Evolutionary conservation across 2,797 vertebrate species (phyloP).

Genomic region (Heteromormyrus szaboi): DNA sequence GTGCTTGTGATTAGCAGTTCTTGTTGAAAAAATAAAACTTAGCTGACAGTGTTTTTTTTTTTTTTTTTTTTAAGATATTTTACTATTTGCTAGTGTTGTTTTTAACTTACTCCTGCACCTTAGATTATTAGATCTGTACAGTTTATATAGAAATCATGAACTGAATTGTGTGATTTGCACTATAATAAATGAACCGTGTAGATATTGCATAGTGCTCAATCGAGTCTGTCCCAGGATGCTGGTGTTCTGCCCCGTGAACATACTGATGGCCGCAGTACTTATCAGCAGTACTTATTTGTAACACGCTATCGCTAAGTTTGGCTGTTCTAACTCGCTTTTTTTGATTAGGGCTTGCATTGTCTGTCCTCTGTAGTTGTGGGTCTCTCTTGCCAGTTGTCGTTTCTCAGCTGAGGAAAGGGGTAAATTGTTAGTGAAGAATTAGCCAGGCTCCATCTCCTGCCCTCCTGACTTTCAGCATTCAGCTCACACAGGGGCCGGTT

Average conservation of each 20-base stretch:
- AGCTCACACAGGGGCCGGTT: neutral
- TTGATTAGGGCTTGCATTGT: neutral
- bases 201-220: constrained; percentile 37
- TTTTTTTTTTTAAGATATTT: constrained; percentile 16
- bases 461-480: neutral
- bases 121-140: constrained; percentile 54
- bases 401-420: neutral
- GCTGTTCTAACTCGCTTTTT: neutral
- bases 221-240: constrained; percentile 28
- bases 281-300: neutral
- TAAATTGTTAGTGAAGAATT: neutral
- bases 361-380: neutral
- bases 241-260: neutral
- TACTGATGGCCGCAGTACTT: neutral
- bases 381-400: neutral
- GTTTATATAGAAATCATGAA: constrained; percentile 45
- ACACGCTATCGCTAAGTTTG: neutral
- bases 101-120: constrained; percentile 62
- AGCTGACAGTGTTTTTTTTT: neutral
- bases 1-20: neutral
- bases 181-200: constrained; percentile 52
- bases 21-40: constrained; percentile 1
- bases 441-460: neutral
- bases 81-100: constrained; percentile 43
- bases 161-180: constrained; percentile 60